phyloP scores from a whole-genome alignment of 2,797 vertebrate species.

The Tympanoctomys barrerae region DNA sequence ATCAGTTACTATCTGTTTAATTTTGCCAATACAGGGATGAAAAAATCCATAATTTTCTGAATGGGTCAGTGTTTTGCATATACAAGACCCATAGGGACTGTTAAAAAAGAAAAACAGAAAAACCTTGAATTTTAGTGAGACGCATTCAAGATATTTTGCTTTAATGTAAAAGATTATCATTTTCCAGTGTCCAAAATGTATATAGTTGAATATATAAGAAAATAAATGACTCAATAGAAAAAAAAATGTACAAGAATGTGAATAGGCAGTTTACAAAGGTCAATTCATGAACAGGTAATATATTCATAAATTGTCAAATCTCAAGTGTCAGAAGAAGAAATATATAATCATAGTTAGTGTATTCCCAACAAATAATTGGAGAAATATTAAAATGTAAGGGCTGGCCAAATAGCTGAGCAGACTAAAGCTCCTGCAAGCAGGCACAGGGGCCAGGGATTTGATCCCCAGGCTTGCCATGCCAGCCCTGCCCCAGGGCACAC shows the following conservation, averaged over 20 bases:
- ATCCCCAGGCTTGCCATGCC: too few relatives aligned
- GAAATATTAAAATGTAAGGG: background rate
- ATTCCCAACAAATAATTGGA: background rate
- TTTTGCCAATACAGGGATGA: constrained; percentile 35
- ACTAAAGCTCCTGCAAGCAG: too few relatives aligned
- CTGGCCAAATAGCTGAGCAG: too few relatives aligned
- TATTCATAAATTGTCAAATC: background rate
- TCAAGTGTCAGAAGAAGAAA: background rate
- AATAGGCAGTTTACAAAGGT: background rate
- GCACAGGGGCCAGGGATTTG: too few relatives aligned
- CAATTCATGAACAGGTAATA: background rate
- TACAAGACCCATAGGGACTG: background rate
- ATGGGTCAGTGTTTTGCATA: background rate
- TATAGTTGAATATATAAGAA: background rate
- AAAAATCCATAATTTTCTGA: constrained; percentile 50
- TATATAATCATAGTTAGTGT: background rate
- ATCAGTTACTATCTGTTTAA: constrained; percentile 63
- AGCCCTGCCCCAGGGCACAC: too few relatives aligned
- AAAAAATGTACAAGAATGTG: background rate
- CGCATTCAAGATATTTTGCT: constrained; percentile 18
- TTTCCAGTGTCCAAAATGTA: background rate
- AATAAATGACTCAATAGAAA: background rate
- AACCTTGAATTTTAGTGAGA: background rate
- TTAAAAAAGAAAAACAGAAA: background rate
- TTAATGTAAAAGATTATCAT: background rate